Evolutionary conservation across 2,888 invertebrate genomes (phyloP).

Genomic region (Monopis laevigella): DNA sequence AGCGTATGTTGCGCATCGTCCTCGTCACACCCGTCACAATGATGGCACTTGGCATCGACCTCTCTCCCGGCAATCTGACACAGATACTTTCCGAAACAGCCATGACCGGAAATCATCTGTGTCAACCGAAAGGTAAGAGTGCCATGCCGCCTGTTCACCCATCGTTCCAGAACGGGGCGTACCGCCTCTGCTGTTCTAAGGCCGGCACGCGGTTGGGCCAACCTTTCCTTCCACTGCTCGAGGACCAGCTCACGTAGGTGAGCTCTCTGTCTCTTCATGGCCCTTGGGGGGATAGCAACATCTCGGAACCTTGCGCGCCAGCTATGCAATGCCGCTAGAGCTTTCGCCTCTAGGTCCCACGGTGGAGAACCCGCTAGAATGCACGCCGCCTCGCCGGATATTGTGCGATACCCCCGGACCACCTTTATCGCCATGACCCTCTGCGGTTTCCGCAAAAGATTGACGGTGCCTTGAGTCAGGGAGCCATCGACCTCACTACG

Average conservation of each 20-base stretch:
- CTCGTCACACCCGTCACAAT: too few relatives aligned
- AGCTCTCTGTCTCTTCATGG: neutral
- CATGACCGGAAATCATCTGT: constrained; percentile 22
- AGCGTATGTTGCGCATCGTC: too few relatives aligned
- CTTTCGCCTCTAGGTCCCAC: neutral
- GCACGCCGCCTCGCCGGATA: neutral
- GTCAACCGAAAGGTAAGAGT: constrained; percentile 19
- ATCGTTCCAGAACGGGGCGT: too few relatives aligned
- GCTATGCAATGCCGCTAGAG: too few relatives aligned
- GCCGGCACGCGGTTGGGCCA: too few relatives aligned
- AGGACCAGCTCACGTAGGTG: too few relatives aligned
- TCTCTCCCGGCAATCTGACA: constrained; percentile 17
- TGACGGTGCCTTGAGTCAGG: neutral
- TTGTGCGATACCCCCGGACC: constrained; percentile 1
- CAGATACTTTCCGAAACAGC: constrained; percentile 21
- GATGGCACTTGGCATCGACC: constrained; percentile 25
- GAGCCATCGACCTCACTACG: neutral
- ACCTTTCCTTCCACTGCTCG: too few relatives aligned
- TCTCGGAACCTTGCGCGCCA: too few relatives aligned
- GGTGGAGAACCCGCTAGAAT: neutral
- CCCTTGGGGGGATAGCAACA: too few relatives aligned
- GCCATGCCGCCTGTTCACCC: too few relatives aligned
- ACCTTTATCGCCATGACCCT: neutral
- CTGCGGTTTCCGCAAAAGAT: neutral
- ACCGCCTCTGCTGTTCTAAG: too few relatives aligned